A percentile compares a stretch with the other conserved stretches of the same genome.
Conservation (phyloP, 2,113 vertebrate genomes). For the Callipepla californica region DNA sequence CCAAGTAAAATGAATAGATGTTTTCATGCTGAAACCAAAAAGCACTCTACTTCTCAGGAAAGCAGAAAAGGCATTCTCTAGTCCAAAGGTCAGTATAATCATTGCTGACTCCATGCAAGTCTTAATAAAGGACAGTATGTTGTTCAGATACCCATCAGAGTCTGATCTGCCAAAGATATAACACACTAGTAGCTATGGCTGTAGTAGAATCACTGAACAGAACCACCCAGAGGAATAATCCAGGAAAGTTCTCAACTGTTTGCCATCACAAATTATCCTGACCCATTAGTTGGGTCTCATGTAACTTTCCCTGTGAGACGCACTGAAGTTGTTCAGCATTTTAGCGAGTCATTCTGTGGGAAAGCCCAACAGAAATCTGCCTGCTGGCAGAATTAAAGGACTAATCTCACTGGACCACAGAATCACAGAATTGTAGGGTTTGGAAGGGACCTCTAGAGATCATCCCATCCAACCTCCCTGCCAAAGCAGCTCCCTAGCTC, state of each 20-base stretch:
- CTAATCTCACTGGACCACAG: neutral
- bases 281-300: conserved; percentile 21
- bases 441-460: too few species aligned
- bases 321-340: conserved; percentile 34
- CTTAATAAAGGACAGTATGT: conserved; percentile 26
- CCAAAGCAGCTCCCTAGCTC: too few species aligned
- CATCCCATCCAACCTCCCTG: too few species aligned
- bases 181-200: conserved; percentile 39
- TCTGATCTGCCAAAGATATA: conserved; percentile 50
- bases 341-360: conserved; percentile 34
- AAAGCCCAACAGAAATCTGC: conserved; percentile 25
- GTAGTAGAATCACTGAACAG: conserved; percentile 32
- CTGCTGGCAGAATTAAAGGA: conserved; percentile 26
- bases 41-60: conserved; percentile 1
- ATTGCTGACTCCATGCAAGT: neutral
- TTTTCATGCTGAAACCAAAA: conserved; percentile 36
- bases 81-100: conserved; percentile 27
- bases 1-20: neutral
- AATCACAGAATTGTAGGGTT: too few species aligned
- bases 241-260: conserved; percentile 65
- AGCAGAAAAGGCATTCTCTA: neutral
- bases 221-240: conserved; percentile 8
- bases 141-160: conserved; percentile 15
- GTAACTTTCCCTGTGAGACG: conserved; percentile 45
- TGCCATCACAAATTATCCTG: conserved; percentile 57